Base-by-base conservation (phyloP, 2,797 vertebrate species). In the Hybognathus amarus region DNA sequence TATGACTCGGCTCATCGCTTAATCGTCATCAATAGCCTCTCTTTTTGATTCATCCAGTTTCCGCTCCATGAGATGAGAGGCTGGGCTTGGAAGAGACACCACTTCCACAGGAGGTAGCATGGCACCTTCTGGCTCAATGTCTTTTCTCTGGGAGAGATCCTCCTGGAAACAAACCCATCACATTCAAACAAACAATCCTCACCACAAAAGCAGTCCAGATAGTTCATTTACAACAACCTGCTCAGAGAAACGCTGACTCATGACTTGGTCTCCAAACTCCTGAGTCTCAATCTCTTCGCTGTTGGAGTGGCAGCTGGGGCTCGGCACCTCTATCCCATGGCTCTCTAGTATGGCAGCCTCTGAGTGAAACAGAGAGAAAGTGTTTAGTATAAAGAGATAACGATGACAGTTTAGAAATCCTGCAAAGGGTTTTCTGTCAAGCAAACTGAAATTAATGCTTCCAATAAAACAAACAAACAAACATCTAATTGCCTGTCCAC, bases 311-410 rank as follows among this genome's bases (percentile, higher is more conserved):
- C 94, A 95, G 91, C 94, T 96, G 6, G 95, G 95, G 87, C 95
- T 96, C 12, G 93, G 94, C 86, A 96, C 95, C 89, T 96, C 95
- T 3, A 96, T 96, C 24, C 95, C 95, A 52, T 96, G 95, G 89
- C 95, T 96, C 88, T 96, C 95, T 89, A 96, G 89, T 87, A 96
- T 96, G 86, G 95, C 95, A 85, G 95, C 95, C 93, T 96, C 95
- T 96, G 15, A 42, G 27, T 24, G 33, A 79, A 50, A 15, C 38
- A 76, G 30, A 69, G 6, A 24, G 70, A 75, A 4, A 3, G 33
- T 52, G 12, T 64, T 64, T 7, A 63, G 13, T 8, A 63, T 30
- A 59, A 45, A 6, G 27, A 54, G 22, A 33, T 40, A 15, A 18
- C 5, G 52, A 24, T n/a, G 15, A 30, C 2, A 27, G 33, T 70